phyloP scores from a whole-genome alignment of 2,888 invertebrate species.

The Polyommatus iphigenia region DNA sequence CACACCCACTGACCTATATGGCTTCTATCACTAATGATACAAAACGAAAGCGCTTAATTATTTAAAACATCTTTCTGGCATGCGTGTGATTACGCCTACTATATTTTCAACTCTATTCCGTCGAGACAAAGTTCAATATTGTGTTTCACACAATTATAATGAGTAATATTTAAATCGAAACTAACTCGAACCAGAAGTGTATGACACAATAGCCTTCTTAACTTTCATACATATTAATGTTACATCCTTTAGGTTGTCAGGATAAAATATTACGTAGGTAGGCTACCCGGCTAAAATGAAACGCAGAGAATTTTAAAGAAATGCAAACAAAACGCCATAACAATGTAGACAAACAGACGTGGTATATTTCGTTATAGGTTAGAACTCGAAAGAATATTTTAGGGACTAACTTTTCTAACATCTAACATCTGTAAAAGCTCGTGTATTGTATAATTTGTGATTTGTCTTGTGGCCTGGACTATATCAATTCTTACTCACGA shows the following conservation, averaged over 20 bases:
- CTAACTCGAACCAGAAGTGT: not conserved
- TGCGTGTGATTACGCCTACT: conserved; percentile 1
- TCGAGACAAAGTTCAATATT: not conserved
- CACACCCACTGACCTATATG: conserved; percentile 14
- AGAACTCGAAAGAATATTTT: no score
- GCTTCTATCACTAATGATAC: not conserved
- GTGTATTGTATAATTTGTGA: no score
- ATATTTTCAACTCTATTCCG: not conserved
- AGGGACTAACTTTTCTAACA: no score
- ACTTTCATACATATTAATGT: conserved; percentile 21
- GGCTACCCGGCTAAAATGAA: not conserved
- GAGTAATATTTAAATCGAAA: conserved; percentile 16
- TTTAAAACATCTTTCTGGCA: conserved; percentile 26
- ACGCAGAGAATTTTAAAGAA: not conserved
- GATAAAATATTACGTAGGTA: not conserved
- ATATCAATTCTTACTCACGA: no score
- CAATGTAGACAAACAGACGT: no score
- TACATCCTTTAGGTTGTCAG: not conserved
- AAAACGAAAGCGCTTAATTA: conserved; percentile 21
- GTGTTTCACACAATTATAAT: not conserved
- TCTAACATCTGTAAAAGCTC: no score
- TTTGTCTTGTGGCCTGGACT: no score
- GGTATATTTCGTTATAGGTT: no score
- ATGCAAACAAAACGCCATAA: not conserved
- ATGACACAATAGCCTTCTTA: conserved; percentile 10